Conservation (phyloP, 2,888 invertebrate genomes). For the Hesperia comma region DNA sequence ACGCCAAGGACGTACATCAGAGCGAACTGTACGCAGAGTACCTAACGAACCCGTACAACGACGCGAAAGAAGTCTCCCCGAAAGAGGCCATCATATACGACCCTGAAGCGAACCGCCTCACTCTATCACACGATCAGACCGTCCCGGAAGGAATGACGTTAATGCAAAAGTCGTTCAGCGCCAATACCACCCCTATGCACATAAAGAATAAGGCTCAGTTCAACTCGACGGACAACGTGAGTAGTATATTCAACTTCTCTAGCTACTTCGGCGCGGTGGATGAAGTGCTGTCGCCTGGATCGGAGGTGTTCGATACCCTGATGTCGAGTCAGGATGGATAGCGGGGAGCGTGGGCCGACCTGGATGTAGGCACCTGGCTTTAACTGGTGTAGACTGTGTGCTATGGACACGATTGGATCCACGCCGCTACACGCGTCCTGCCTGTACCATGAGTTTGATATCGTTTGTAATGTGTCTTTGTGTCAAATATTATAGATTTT, state of each 20-base stretch:
- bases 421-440: not conserved
- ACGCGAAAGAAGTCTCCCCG: conserved; percentile 57
- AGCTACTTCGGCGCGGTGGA: conserved; percentile 86
- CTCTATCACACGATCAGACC: conserved; percentile 44
- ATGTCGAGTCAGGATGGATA: conserved; percentile 74
- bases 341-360: conserved; percentile 49
- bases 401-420: not conserved
- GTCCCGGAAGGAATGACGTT: conserved; percentile 37
- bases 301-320: conserved; percentile 84
- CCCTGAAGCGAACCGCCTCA: conserved; percentile 52
- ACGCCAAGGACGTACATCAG: conserved; percentile 51
- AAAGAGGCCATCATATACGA: conserved; percentile 65
- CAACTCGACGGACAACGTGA: conserved; percentile 73
- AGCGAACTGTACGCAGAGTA: conserved; percentile 82
- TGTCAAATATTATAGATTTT: too few species aligned
- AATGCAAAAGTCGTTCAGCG: conserved; percentile 70
- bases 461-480: not conserved
- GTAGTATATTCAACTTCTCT: conserved; percentile 84
- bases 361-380: conserved; percentile 70
- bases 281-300: conserved; percentile 82
- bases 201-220: conserved; percentile 70
- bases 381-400: conserved; percentile 43
- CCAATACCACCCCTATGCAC: conserved; percentile 73
- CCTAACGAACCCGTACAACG: conserved; percentile 83
- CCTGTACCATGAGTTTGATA: not conserved